Evolutionary conservation across 2,113 vertebrate species (phyloP).

Genomic region (Rhegmatorhina hoffmannsi): DNA sequence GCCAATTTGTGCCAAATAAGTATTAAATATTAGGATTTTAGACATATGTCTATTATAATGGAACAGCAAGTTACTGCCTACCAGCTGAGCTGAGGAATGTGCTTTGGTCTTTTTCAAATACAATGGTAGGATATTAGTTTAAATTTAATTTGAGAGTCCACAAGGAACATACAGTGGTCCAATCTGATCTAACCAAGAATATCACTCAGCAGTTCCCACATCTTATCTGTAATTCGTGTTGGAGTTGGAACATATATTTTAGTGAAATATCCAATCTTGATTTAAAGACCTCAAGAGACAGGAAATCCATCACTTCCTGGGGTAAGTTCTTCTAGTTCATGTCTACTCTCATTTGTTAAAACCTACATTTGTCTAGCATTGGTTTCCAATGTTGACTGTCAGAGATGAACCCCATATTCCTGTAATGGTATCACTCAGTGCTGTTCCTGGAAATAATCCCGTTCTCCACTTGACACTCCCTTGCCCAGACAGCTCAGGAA

Average conservation of each 20-base stretch:
- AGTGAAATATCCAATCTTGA: conserved; percentile 20
- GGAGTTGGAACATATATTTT: background rate
- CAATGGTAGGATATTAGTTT: background rate
- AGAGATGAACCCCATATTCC: background rate
- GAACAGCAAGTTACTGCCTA: background rate
- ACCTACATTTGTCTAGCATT: background rate
- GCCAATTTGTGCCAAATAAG: background rate
- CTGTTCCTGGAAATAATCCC: background rate
- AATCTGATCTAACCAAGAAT: background rate
- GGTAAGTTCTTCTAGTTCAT: conserved; percentile 9
- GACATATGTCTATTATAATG: background rate
- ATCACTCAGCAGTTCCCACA: background rate
- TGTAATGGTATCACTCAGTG: background rate
- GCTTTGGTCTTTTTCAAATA: background rate
- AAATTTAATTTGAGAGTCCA: background rate
- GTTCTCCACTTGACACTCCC: background rate
- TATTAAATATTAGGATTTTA: background rate
- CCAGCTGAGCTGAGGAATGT: background rate
- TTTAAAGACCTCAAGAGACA: conserved; percentile 20
- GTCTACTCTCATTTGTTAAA: conserved; percentile 23
- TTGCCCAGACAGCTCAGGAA: background rate
- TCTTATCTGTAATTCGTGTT: background rate
- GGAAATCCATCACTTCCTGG: conserved; percentile 32
- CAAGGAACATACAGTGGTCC: background rate
- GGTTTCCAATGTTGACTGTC: background rate